Conservation (phyloP, 2,113 vertebrate genomes). For the Syngnathus scovelli region DNA sequence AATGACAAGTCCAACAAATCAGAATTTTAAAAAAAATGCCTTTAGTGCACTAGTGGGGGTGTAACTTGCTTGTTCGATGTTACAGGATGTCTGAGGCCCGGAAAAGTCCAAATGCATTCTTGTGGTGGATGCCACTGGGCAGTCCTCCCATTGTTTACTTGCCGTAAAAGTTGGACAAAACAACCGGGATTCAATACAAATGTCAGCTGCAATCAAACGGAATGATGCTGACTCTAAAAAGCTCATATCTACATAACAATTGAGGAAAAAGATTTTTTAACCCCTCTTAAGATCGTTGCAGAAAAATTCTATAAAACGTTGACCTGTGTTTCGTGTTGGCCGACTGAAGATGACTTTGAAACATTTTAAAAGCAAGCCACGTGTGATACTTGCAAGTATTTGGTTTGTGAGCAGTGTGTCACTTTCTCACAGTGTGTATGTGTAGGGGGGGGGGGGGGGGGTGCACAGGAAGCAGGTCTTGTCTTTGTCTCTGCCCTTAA, state of each 20-base stretch:
- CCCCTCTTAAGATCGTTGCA: background rate
- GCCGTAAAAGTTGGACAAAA: background rate
- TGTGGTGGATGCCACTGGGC: background rate
- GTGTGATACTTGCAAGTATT: conserved; percentile 8
- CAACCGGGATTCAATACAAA: background rate
- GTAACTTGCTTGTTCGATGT: conserved; percentile 4
- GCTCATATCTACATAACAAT: background rate
- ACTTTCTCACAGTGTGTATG: conserved; percentile 26
- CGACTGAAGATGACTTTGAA: background rate
- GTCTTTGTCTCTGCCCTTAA: background rate
- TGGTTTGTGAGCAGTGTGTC: conserved; percentile 39
- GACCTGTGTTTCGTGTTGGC: background rate
- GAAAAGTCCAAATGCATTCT: background rate
- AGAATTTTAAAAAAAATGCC: conserved; percentile 8
- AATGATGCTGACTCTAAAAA: background rate
- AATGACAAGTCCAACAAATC: conserved; percentile 18
- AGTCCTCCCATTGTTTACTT: background rate
- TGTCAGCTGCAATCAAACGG: background rate
- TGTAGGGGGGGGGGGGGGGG: conserved; percentile 14
- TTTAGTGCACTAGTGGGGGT: conserved; percentile 5
- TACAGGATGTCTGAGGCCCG: background rate
- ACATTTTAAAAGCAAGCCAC: background rate
- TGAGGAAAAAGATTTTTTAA: background rate
- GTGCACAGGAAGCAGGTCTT: conserved; percentile 38
- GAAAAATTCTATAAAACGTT: background rate